Conservation (phyloP, 2,113 vertebrate genomes). For the Meleagris gallopavo region DNA sequence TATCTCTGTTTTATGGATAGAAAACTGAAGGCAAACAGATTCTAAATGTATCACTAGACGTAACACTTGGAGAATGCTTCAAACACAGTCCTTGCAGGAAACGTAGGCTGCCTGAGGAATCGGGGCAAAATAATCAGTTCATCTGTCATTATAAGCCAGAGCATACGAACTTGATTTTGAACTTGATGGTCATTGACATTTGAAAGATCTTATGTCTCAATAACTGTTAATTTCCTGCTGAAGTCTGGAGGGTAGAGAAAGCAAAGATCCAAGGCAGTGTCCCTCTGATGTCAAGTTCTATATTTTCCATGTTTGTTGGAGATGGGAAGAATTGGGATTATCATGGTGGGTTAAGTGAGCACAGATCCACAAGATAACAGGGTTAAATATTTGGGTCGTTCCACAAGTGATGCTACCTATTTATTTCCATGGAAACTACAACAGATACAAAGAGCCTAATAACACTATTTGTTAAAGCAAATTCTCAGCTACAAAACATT, state of each 20-base stretch:
- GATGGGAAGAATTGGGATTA: not conserved
- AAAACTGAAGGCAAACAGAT: slow-evolving; percentile 8
- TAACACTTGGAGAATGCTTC: not conserved
- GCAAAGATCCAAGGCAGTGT: not conserved
- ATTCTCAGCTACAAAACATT: not conserved
- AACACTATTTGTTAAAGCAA: not conserved
- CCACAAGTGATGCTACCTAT: not conserved
- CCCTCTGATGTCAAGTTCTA: not conserved
- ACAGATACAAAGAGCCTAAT: not conserved
- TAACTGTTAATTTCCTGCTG: slow-evolving; percentile 14
- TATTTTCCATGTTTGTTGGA: not conserved
- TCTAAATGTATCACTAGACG: not conserved
- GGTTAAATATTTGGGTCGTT: not conserved
- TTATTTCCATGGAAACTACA: not conserved
- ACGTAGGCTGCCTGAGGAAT: not conserved
- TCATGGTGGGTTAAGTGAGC: not conserved
- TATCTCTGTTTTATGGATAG: slow-evolving; percentile 13
- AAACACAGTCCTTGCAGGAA: not conserved
- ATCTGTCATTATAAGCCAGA: not conserved
- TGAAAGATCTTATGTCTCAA: slow-evolving; percentile 4
- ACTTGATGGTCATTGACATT: not conserved
- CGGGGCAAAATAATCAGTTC: not conserved
- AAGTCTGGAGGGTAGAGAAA: not conserved
- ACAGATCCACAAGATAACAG: not conserved
- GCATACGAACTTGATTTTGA: not conserved